Base-by-base conservation (phyloP, 2,797 vertebrate genomes). In the Anabas testudineus region DNA sequence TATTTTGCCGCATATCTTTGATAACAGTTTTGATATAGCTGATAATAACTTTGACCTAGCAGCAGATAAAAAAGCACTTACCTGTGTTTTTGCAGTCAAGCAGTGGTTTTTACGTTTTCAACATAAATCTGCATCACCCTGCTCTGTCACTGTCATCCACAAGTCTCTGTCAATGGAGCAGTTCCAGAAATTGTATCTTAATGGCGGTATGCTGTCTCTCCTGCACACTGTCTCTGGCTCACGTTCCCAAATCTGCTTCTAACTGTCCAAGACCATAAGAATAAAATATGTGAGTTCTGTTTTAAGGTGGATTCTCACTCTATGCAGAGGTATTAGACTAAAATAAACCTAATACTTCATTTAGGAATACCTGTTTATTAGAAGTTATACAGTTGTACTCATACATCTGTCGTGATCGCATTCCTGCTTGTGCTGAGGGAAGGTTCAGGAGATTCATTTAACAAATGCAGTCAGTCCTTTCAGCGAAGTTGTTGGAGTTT, bases 291-390 rank as follows among this genome's bases (percentile, higher is more conserved):
- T 3, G 13, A 24, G 48, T 18, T 60, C 64, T 71, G 71, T 61
- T 80, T 86, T 43, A 78, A 83, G 72, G 53, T 77, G 67, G 82
- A 80, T 80, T 85, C 81, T 78, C 32, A 28, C 67, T 74, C 67
- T 51, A 68, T 61, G 81, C 67, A 30, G 71, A 59, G 56, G 82
- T 61, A 86, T 87, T 80, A 75, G 68, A 78, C 65, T 83, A 74
- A 82, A 87, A 91, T 89, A 88, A 90, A 88, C 82, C 42, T 7
- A 52, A 84, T 74, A 69, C 48, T 83, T 89, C 80, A 84, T 80
- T 85, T 52, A 59, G 77, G 65, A 74, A 86, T 80, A 84, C 73
- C 80, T 89, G 85, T 90, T 88, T 90, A 86, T 84, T 62, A 80
- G 51, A 86, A 46, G 71, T 75, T 72, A 67, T 81, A 87, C 87